Base-by-base conservation (phyloP, 2,113 vertebrate genomes). In the Hymenochirus boettgeri region DNA sequence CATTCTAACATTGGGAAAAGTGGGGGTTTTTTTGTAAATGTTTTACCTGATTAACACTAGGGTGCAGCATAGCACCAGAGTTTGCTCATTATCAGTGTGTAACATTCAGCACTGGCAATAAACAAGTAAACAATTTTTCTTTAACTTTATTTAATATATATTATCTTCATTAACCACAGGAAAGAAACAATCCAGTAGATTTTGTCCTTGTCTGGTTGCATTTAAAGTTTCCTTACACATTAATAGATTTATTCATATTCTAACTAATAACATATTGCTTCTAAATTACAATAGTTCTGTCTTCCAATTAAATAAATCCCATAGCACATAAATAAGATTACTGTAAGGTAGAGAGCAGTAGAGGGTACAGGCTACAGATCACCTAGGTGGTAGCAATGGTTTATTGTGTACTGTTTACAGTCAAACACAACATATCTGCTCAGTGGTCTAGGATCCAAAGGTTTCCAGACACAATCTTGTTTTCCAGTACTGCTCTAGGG, bases 381-480 rank as follows among this genome's bases (percentile, higher is more conserved):
- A n/a, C n/a, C 26, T 23, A 19, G 25, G 25, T 24, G 45, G 23
- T 25, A 21, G 26, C 46, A 31, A 26, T 35, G 18, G 17, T 18
- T 57, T 15, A 4, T 22, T 18, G 22, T 57, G 42, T 48, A 51
- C 46, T 66, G 42, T 58, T 51, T 46, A 66, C 27, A 5, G 29
- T 22, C 45, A 60, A 45, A 67, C 42, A 31, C 15, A 15, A 2
- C 7, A 12, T 2, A 11, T 2, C 2, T 23, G 21, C 64, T 94
- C 84, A 98, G 82, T 99, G 96, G 82, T 98, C 96, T 81, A 99
- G 83, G 81, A 98, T 99, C 69, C 96, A 92, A 29, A 99, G 93
- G 73, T 99, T 99, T 60, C 96, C 96, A 4, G 96, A 99, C 3
- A 99, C 96, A 0, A 99, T 99, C 80, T 98, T 99, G 83, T 99